Evolutionary conservation across 1,140 invertebrate species (phyloP), one percentile per base, ranked within the genome.

Genomic region (Anoplophora glabripennis): DNA sequence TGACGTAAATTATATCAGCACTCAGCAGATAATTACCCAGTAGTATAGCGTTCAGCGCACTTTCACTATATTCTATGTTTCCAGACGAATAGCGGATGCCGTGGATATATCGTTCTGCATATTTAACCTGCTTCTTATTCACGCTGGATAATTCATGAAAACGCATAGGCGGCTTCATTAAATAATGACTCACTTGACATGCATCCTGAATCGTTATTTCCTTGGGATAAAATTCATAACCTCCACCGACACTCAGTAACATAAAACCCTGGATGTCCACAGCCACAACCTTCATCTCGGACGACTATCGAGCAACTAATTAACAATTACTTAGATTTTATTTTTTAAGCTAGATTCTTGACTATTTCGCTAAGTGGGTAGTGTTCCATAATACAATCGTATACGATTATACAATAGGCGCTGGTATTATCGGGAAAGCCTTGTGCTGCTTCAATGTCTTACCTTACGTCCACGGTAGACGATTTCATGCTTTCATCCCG

Each of bases 391-490:
- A 54, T 42, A 42, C 28, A 21, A 14, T 54, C 52, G 18, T 54
- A 14, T 14, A 54, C 15, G 21, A 54, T 54, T 18, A 54, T 44
- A 12, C 52, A 54, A 14, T 54, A 54, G 15, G 52, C 52, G 40
- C 41, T 41, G 11, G 52, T 54, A 42, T n/a, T n/a, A 17, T 5
- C 14, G 11, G 52, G 52, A 21, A 54, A 54, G 10, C 41, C 52
- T n/a, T 12, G 5, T 7, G 21, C 18, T 10, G 52, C 33, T 38
- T 41, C 38, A 17, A 41, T 41, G 15, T 41, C 38, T 3, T 3
- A 12, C 7, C 15, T 41, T 15, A 28, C 21, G 21, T 28, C 21
- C 21, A 28, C 21, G 21, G 21, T 28, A 28, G 21, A 2, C 21
- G 21, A 28, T 28, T 28, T 28, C 21, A 28, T 28, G 21, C 21